Base-by-base conservation (phyloP, 1,140 invertebrate genomes). In the Drosophila bocqueti region DNA sequence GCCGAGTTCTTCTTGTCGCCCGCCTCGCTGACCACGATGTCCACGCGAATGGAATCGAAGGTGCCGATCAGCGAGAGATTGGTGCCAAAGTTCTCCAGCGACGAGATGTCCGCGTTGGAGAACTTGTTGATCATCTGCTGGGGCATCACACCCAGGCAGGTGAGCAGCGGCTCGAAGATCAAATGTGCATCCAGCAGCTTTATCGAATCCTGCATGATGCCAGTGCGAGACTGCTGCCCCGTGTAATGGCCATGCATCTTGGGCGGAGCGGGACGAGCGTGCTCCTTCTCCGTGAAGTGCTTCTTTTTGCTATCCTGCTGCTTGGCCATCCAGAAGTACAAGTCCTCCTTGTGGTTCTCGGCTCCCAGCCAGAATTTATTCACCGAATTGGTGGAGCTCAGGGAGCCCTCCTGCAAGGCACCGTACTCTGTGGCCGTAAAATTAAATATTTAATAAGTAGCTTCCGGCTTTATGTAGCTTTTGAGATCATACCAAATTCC, bases 281-380 rank as follows among this genome's bases (percentile, higher is more conserved):
- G 69, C 40, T 93, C 86, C 31, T 91, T 89, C 6, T 83, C 83
- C 21, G 76, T 47, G 6, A 66, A 58, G 31, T 86, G 78, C 3
- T 93, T 89, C 76, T 93, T 87, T 93, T 94, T 94, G 24, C 94
- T 94, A 72, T 96, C 95, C 91, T 98, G 97, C 81, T 98, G 98
- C 84, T 97, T 97, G 0, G 97, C 97, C 98, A 99, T 98, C 98
- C 98, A 99, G 71, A 96, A 97, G 90, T 99, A 99, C 40, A 99
- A 93, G 94, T 98, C 97, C 92, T 98, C 97, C n/a, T 95, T 95
- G 8, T 95, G 93, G 64, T 93, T 93, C 24, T 92, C 93, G 57
- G 75, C 79, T 77, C 93, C 86, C 89, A 94, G 7, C 93, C 92
- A 79, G 93, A 94, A 87, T 92, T 94, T 91, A 93, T 93, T 64